These are phyloP conservation scores for Macrosoma leucophasiata DNA, from an alignment of 2,888 invertebrate species.

Conservation along the genomic window DNA sequence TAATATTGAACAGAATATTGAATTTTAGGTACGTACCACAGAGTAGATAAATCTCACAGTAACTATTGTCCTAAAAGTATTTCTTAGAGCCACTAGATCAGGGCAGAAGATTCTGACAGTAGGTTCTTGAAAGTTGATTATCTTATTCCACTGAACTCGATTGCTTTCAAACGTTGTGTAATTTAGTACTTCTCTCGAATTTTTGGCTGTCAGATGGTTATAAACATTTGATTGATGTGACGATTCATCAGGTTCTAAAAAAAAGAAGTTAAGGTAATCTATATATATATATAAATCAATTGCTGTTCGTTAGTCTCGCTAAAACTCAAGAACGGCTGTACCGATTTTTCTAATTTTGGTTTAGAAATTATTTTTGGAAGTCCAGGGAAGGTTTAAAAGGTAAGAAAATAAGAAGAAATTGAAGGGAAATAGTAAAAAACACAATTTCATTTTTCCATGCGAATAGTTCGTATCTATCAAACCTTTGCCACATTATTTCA, in stretches of 20 bases:
- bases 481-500: no score
- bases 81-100: constrained; percentile 62
- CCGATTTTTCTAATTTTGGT: no score
- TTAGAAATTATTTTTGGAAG: no score
- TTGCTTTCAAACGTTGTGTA: constrained; percentile 68
- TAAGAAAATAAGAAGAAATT: no score
- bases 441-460: no score
- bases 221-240: constrained; percentile 45
- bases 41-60: constrained; percentile 69
- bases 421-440: no score
- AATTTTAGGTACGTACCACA: constrained; percentile 51
- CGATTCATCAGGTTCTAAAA: constrained; percentile 32
- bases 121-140: constrained; percentile 72
- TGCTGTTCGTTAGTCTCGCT: no score
- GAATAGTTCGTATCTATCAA: no score
- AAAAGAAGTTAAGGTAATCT: not conserved
- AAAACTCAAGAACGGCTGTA: no score
- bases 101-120: constrained; percentile 67
- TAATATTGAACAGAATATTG: no score
- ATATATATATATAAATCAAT: no score
- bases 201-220: constrained; percentile 36
- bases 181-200: constrained; percentile 44
- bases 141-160: constrained; percentile 65
- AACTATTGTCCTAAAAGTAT: constrained; percentile 72
- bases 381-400: no score